A percentile compares a stretch with the other conserved stretches of the same genome.
Conservation (phyloP, 2,797 vertebrate species). For the Rhinoraja longicauda region DNA sequence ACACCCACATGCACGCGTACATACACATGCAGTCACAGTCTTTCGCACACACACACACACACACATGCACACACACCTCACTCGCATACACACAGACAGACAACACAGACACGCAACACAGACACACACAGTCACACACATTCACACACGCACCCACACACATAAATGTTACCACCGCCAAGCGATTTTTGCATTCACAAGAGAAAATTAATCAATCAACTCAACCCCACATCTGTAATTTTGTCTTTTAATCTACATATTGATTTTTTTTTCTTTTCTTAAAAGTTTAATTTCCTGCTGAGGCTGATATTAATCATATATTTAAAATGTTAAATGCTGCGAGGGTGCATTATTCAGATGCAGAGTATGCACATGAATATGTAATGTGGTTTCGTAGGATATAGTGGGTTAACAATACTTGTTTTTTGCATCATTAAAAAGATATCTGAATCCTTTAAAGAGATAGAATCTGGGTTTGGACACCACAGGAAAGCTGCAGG, state of each 20-base stretch:
- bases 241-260: conserved; percentile 65
- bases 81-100: neutral
- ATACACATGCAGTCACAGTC: too few relatives aligned
- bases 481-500: neutral
- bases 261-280: conserved; percentile 58
- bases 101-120: too few relatives aligned
- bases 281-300: conserved; percentile 37
- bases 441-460: conserved; percentile 12
- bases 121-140: neutral
- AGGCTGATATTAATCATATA: conserved; percentile 36
- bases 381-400: conserved; percentile 11
- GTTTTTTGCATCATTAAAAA: conserved; percentile 28
- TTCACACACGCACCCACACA: neutral
- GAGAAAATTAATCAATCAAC: conserved; percentile 98
- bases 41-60: too few relatives aligned
- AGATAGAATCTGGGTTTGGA: neutral
- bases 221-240: conserved; percentile 72
- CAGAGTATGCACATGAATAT: conserved; percentile 27
- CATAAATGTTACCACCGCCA: conserved; percentile 91
- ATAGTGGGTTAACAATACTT: conserved; percentile 33
- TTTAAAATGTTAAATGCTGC: conserved; percentile 36
- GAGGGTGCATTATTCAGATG: conserved; percentile 6
- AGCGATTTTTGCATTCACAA: conserved; percentile 92
- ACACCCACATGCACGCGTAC: too few relatives aligned
- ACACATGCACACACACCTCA: too few relatives aligned